phyloP scores from a whole-genome alignment of 2,797 vertebrate species.

The Gobio occitaniae region DNA sequence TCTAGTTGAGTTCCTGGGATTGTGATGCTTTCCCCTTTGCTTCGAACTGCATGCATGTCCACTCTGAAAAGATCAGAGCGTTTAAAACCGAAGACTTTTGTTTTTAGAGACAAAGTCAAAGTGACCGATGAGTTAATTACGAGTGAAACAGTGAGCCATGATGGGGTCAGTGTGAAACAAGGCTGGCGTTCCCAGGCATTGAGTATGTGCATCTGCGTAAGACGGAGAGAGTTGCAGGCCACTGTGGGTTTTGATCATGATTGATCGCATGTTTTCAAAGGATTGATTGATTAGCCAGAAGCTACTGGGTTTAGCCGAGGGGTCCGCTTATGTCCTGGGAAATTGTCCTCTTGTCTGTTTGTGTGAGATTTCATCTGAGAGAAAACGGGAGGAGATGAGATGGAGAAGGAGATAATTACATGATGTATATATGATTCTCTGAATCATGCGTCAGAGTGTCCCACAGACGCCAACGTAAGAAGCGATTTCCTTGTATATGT shows the following conservation, averaged over 20 bases:
- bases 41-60: slow-evolving; percentile 2
- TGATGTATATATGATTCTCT: slow-evolving; percentile 24
- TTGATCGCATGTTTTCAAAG: slow-evolving; percentile 61
- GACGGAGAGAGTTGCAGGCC: slow-evolving; percentile 41
- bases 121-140: slow-evolving; percentile 41
- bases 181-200: slow-evolving; percentile 43
- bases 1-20: slow-evolving; percentile 52
- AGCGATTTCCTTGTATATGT: slow-evolving; percentile 40
- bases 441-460: slow-evolving; percentile 4
- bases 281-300: slow-evolving; percentile 64
- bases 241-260: slow-evolving; percentile 62
- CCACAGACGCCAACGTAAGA: neutral
- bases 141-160: slow-evolving; percentile 35
- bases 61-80: slow-evolving; percentile 11
- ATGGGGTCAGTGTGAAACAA: slow-evolving; percentile 38
- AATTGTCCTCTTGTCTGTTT: slow-evolving; percentile 55
- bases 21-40: slow-evolving; percentile 40
- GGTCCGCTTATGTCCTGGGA: slow-evolving; percentile 63
- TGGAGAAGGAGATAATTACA: slow-evolving; percentile 9
- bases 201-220: slow-evolving; percentile 47
- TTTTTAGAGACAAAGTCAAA: slow-evolving; percentile 8
- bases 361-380: slow-evolving; percentile 19
- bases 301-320: slow-evolving; percentile 56
- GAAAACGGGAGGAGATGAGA: slow-evolving; percentile 20
- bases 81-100: slow-evolving; percentile 22